Evolutionary conservation across 2,888 invertebrate genomes (phyloP).

Genomic region (Lasiommata megera): DNA sequence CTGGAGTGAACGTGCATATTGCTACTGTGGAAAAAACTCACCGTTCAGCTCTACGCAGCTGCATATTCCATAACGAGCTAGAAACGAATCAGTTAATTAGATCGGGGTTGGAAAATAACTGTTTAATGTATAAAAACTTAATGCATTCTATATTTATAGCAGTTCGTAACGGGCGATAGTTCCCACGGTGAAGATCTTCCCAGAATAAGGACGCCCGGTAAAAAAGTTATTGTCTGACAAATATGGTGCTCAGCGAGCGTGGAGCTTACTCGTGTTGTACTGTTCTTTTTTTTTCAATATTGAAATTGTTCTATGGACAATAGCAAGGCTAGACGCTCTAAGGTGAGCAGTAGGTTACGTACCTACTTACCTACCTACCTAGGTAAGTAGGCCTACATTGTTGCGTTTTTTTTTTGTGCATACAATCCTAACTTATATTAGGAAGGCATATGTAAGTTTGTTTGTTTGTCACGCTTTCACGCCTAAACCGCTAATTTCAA

Average conservation of each 20-base stretch:
- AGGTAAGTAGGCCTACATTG: not conserved
- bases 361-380: too few relatives aligned
- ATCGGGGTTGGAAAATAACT: constrained; percentile 33
- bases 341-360: not conserved
- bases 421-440: not conserved
- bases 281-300: constrained; percentile 7
- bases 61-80: constrained; percentile 27
- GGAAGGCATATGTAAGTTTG: too few relatives aligned
- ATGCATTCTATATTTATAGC: constrained; percentile 17
- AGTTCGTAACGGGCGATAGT: constrained; percentile 28
- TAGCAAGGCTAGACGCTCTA: not conserved
- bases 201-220: constrained; percentile 25
- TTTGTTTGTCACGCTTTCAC: too few relatives aligned
- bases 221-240: constrained; percentile 29
- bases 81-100: constrained; percentile 31
- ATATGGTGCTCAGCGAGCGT: constrained; percentile 19
- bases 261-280: constrained; percentile 13
- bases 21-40: constrained; percentile 21
- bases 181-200: constrained; percentile 32
- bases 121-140: constrained; percentile 22
- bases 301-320: constrained; percentile 8
- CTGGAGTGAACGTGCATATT: constrained; percentile 10
- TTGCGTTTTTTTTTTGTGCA: not conserved
- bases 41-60: constrained; percentile 18
- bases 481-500: too few relatives aligned